phyloP scores from a whole-genome alignment of 2,797 vertebrate genomes.

The Serranus cabrilla region DNA sequence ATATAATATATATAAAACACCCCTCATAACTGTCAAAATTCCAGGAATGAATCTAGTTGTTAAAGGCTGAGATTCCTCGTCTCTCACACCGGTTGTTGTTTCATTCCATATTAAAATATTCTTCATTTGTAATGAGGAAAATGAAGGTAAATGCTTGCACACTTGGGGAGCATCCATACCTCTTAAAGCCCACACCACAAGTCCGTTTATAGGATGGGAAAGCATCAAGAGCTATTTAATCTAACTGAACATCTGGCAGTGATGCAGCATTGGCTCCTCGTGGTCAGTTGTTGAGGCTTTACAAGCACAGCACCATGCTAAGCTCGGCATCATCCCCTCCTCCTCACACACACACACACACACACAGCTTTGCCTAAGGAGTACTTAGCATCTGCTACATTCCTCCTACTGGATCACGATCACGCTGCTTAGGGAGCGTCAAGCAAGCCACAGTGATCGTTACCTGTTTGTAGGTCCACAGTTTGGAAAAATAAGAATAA shows the following conservation, averaged over 20 bases:
- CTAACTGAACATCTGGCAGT: conserved; percentile 76
- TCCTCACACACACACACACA: conserved; percentile 51
- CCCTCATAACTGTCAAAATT: conserved; percentile 12
- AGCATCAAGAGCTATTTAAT: conserved; percentile 68
- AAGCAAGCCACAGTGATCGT: conserved; percentile 46
- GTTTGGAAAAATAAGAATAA: conserved; percentile 34
- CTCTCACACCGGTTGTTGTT: background rate
- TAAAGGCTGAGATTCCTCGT: background rate
- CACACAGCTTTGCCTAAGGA: conserved; percentile 54
- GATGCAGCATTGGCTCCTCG: conserved; percentile 56
- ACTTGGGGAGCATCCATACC: conserved; percentile 35
- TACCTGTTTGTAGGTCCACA: conserved; percentile 28
- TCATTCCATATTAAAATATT: conserved; percentile 13
- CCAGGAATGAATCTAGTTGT: conserved; percentile 1
- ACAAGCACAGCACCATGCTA: conserved; percentile 62
- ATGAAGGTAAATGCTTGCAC: conserved; percentile 8
- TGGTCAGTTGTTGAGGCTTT: conserved; percentile 68
- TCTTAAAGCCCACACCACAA: conserved; percentile 36
- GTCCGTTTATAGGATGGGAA: conserved; percentile 50
- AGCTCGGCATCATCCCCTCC: conserved; percentile 57
- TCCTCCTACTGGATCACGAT: conserved; percentile 52
- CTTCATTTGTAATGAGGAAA: conserved; percentile 5
- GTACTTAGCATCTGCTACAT: conserved; percentile 61
- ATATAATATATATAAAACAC: too few relatives aligned
- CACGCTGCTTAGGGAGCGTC: conserved; percentile 35